Base-by-base conservation (phyloP, 1,140 invertebrate species). In the Diploscapter pachys region DNA sequence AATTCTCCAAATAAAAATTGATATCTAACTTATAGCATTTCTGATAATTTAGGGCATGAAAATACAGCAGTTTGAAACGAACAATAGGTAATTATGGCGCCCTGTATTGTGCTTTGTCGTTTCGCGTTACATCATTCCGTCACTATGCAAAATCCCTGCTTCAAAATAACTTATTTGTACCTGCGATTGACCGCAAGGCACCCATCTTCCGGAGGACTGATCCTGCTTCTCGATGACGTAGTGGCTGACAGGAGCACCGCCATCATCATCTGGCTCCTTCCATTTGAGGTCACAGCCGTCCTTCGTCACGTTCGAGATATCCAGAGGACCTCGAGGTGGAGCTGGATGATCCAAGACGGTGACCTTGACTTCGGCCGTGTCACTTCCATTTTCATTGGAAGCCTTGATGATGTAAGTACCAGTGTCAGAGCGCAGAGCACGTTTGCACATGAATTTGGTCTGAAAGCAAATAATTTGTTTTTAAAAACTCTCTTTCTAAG, bases 201-300 rank as follows among this genome's bases (percentile, higher is more conserved):
- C 95, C 83, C 95, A 91, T 68, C 87, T 87, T 55, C 95, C 95
- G 50, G 93, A 95, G 8, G 91, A 90, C 78, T 92, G 91, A 87
- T 99, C 96, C 63, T 96, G 88, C 87, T 99, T 99, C 87, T 99
- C 96, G 5, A 99, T 92, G 68, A 95, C 90, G 85, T 99, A 99
- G 31, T 93, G 93, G 59, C 80, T 85, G 49, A 89, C 83, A 4
- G 83, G 83, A 57, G 87, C 86, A 13, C 89, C 89, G 48, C 89
- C 89, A 81, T 88, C 85, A 80, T 89, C 89, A 69, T 83, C 84
- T 11, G 89, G 89, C 68, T 87, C 81, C 63, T 88, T 86, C 89
- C 89, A 89, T 54, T 80, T 82, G 57, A 89, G 81, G 8, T 85
- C 87, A 62, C 89, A 84, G n/a, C 86, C 85, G 64, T 88, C 87